Evolutionary conservation across 1,140 invertebrate species (phyloP).

Genomic region (Lycorma delicatula): DNA sequence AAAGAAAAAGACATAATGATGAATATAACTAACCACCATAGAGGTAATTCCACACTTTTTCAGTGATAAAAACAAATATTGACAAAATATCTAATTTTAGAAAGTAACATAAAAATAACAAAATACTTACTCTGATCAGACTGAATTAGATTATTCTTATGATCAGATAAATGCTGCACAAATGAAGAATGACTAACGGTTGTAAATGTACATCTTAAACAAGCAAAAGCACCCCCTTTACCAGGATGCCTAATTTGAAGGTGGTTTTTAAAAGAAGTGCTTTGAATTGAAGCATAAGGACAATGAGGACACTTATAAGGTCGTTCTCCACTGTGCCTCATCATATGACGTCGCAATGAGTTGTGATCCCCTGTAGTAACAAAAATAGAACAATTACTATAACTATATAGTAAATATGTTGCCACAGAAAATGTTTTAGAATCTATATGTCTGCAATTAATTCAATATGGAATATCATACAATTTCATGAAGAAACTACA

Average conservation of each 20-base stretch:
- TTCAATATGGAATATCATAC: too few species aligned
- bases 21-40: too few species aligned
- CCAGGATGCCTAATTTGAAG: constrained; percentile 43
- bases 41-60: too few species aligned
- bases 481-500: too few species aligned
- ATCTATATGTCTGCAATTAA: too few species aligned
- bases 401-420: too few species aligned
- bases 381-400: neutral
- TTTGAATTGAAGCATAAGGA: constrained; percentile 56
- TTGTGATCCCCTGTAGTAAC: constrained; percentile 54
- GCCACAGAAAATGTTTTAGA: too few species aligned
- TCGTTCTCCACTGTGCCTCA: constrained; percentile 37
- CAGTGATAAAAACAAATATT: too few species aligned
- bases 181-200: constrained; percentile 17
- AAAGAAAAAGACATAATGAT: too few species aligned
- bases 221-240: constrained; percentile 15
- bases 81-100: too few species aligned
- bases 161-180: constrained; percentile 10
- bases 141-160: constrained; percentile 17
- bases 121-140: too few species aligned
- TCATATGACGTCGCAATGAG: constrained; percentile 66
- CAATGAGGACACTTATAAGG: constrained; percentile 27
- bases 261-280: constrained; percentile 51
- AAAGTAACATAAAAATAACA: too few species aligned
- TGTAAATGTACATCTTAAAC: constrained; percentile 11